phyloP scores from a whole-genome alignment of 1,140 invertebrate species.

The Fopius arisanus region DNA sequence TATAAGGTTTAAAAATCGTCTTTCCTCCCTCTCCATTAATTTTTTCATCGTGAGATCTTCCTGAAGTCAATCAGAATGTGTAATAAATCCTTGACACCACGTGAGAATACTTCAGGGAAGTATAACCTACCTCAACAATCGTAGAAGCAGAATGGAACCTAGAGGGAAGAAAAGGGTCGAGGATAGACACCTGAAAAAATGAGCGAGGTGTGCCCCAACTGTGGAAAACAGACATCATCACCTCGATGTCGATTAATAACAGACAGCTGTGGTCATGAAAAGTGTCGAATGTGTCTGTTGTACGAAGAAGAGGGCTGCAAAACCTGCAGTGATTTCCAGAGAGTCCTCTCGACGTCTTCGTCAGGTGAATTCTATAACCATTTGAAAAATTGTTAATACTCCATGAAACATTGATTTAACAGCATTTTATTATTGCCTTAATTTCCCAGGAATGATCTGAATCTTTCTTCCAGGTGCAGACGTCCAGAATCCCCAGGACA shows the following conservation, averaged over 20 bases:
- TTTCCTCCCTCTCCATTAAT: too few species aligned
- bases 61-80: too few species aligned
- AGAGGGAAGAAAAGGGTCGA: background rate
- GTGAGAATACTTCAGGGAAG: background rate
- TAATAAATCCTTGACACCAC: background rate
- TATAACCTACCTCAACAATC: background rate
- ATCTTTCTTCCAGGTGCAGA: too few species aligned
- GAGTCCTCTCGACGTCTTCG: background rate
- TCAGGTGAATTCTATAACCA: background rate
- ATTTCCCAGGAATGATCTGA: too few species aligned
- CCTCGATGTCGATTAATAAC: constrained; percentile 53
- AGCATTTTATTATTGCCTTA: too few species aligned
- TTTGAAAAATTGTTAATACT: too few species aligned
- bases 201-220: constrained; percentile 54
- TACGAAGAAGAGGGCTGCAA: constrained; percentile 59
- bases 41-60: too few species aligned
- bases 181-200: constrained; percentile 27
- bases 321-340: constrained; percentile 41
- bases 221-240: constrained; percentile 48
- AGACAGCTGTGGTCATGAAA: constrained; percentile 57
- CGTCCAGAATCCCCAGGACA: background rate
- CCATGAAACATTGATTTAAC: too few species aligned
- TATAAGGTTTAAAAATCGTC: too few species aligned
- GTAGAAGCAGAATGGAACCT: background rate
- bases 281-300: constrained; percentile 58